phyloP scores from a whole-genome alignment of 1,140 invertebrate genomes.

The Camponotus pennsylvanicus region DNA sequence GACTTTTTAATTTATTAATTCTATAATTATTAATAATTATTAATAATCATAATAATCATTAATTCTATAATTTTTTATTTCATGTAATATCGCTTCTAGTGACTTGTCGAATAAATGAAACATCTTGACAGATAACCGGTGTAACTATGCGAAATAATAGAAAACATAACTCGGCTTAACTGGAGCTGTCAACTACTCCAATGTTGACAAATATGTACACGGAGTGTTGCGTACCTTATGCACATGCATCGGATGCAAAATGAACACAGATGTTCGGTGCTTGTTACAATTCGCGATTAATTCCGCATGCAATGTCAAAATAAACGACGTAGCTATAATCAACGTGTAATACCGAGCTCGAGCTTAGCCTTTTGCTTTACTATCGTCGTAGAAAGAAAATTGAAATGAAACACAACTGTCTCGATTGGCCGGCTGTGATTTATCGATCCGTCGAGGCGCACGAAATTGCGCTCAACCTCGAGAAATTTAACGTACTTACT shows the following conservation, averaged over 20 bases:
- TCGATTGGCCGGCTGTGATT: constrained; percentile 39
- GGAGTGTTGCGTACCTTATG: neutral
- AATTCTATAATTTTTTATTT: neutral
- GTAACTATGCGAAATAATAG: neutral
- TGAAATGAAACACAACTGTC: constrained; percentile 31
- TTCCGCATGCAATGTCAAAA: constrained; percentile 6
- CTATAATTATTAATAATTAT: too few species aligned
- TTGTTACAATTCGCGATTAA: constrained; percentile 30
- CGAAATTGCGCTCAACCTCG: constrained; percentile 17
- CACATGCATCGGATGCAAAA: neutral
- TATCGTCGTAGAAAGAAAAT: constrained; percentile 22
- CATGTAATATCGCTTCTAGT: neutral
- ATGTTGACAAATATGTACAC: neutral
- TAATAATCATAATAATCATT: neutral
- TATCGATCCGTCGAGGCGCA: constrained; percentile 21
- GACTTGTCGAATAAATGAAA: neutral
- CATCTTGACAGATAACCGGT: neutral
- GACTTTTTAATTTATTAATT: neutral
- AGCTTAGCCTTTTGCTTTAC: constrained; percentile 8
- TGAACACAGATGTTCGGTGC: constrained; percentile 20
- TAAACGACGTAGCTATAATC: constrained; percentile 14
- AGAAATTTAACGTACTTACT: constrained; percentile 49
- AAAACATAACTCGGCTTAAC: constrained; percentile 1
- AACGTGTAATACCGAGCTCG: neutral
- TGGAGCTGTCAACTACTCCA: neutral